Base-by-base conservation (phyloP, 2,797 vertebrate genomes). In the Pyrocephalus nanus region DNA sequence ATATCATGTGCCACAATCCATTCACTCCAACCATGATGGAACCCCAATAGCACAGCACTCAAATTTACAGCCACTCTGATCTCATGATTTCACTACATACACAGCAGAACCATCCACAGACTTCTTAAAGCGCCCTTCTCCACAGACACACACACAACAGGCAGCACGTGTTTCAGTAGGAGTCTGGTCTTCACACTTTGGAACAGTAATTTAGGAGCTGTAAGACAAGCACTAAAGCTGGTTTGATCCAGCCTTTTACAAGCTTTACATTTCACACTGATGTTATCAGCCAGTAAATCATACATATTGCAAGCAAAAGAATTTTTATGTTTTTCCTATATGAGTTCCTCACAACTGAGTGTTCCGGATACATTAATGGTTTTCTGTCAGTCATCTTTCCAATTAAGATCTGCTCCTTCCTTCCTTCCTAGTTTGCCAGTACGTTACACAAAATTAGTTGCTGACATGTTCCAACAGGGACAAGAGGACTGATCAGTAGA, bases 271-370 rank as follows among this genome's bases (percentile, higher is more conserved):
- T 95, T 97, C 92, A 87, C 90, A 83, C 88, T 87, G 96, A 96
- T 94, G 77, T 92, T 97, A 97, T 96, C 95, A 90, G 80, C 47
- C 77, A 92, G 36, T 94, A 94, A 96, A 95, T 87, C 88, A 87
- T n/a, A 60, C 61, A 47, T n/a, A 71, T 8, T 34, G 53, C 54
- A 94, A 89, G 71, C 19, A 87, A 65, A 94, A 86, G 42, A 82
- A 53, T 69, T 79, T 78, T n/a, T 30, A 57, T 45, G 67, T 74
- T 85, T 94, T 88, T 88, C 67, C 80, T 95, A 29, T 40, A 78
- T 30, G 67, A 27, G 12, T 65, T 96, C 77, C 69, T 93, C 47
- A 65, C 61, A 92, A 74, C 40, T 45, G 40, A 95, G 45, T 54
- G 66, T 70, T 96, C 77, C 22, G 25, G 58, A 81, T 82, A 38